Evolutionary conservation across 2,888 invertebrate genomes (phyloP).

Genomic region (Cistogaster globosa): DNA sequence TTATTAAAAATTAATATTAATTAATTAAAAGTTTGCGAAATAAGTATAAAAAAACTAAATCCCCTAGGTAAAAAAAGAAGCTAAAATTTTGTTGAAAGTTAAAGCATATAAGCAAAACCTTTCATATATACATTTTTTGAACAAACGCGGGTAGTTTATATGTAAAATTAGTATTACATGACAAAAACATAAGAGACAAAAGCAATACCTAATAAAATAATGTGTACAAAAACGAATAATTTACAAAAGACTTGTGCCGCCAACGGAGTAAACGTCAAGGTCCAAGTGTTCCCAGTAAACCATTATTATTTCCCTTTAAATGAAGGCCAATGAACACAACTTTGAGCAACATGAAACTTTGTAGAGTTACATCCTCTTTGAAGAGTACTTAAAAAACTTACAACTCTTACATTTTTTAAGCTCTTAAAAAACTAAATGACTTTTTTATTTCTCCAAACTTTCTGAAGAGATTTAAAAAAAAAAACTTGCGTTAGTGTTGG

Average conservation of each 20-base stretch:
- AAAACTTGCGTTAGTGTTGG: background rate
- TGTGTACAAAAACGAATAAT: background rate
- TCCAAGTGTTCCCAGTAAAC: background rate
- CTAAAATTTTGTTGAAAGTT: background rate
- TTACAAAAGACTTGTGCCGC: too few relatives aligned
- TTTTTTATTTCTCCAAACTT: constrained; percentile 39
- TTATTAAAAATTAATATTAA: too few relatives aligned
- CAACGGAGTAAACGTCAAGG: constrained; percentile 34
- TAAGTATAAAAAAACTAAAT: background rate
- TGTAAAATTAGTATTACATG: background rate
- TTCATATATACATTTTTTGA: background rate
- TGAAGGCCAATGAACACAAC: background rate
- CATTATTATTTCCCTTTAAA: too few relatives aligned
- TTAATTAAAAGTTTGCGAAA: too few relatives aligned
- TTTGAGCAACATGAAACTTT: background rate
- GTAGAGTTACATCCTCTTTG: constrained; percentile 34
- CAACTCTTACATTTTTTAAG: background rate
- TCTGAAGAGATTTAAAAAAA: constrained; percentile 9
- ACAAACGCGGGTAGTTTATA: background rate
- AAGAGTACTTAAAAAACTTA: constrained; percentile 13
- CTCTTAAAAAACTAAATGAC: constrained; percentile 64
- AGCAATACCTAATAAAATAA: too few relatives aligned
- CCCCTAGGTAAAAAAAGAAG: background rate
- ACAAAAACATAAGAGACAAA: too few relatives aligned
- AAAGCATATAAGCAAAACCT: background rate